Evolutionary conservation across 1,140 invertebrate genomes (phyloP), one percentile per base, ranked within the genome.

Genomic region (Amyelois transitella): DNA sequence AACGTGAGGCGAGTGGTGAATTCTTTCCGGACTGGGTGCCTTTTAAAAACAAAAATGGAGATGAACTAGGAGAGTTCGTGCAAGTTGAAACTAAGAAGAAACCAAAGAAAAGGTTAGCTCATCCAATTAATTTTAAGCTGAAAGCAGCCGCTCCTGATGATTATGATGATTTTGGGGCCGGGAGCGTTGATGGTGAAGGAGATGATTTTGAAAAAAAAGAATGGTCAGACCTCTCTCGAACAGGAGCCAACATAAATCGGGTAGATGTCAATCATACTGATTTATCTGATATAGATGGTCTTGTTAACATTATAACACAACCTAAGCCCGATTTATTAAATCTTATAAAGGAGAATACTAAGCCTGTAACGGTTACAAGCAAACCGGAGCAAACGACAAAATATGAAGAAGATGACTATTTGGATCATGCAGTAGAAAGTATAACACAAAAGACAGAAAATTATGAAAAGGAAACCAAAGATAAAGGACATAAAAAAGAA

Each of bases 11-110:
- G 5, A 67, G 60, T 32, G 62, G 62, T 19, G 78, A 81, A 18
- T 67, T 86, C 21, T 84, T 69, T 55, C 84, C 84, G 10, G 78
- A 87, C 61, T 87, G 81, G 82, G 81, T 86, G 7, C 84, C 81
- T 0, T 86, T 86, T 43, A 82, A 82, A 58, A 86, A 84, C 47
- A 82, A 84, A 60, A 71, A 84, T 28, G 81, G 76, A n/a, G 81
- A 76, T 6, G 68, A 84, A 49, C 54, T 86, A 18, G 81, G 76
- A 43, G 81, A 87, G 50, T 84, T 87, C 24, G 58, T 78, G 2
- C 62, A 62, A n/a, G 66, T 69, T 28, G 67, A 72, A 10, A 28
- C 61, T 0, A 82, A 79, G 57, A 28, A 66, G 0, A 84, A 81
- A 55, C 73, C 74, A 0, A 86, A 80, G 50, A 87, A 87, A 52